Evolutionary conservation across 2,888 invertebrate genomes (phyloP).

Genomic region (Philaethria dido): DNA sequence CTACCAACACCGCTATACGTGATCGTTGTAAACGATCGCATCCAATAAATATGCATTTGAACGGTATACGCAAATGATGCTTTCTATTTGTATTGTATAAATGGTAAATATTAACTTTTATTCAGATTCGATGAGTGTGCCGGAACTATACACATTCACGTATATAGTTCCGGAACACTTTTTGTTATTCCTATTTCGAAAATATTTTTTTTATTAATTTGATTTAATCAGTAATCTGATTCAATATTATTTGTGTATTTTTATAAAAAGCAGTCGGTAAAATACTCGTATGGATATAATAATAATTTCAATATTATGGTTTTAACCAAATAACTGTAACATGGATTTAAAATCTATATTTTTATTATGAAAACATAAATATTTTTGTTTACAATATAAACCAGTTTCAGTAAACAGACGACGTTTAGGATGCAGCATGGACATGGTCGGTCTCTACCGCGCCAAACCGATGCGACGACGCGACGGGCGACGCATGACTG

Average conservation of each 20-base stretch:
- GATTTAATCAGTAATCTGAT: too few relatives aligned
- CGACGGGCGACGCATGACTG: constrained; percentile 57
- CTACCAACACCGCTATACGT: constrained; percentile 47
- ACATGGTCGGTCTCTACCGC: constrained; percentile 37
- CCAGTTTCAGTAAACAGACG: constrained; percentile 17
- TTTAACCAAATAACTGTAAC: background rate
- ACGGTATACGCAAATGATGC: constrained; percentile 30
- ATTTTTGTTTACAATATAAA: constrained; percentile 3
- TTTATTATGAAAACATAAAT: background rate
- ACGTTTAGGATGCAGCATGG: constrained; percentile 52
- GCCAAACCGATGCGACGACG: constrained; percentile 45
- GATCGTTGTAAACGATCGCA: constrained; percentile 44
- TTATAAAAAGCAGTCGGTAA: too few relatives aligned
- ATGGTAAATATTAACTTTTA: constrained; percentile 23
- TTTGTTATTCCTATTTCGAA: background rate
- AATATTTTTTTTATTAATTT: background rate
- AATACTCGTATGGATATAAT: too few relatives aligned
- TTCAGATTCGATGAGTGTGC: constrained; percentile 1
- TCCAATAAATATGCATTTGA: constrained; percentile 34
- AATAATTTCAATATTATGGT: background rate
- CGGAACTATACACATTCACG: background rate
- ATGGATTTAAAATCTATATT: background rate
- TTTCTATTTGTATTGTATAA: constrained; percentile 18
- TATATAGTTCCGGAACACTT: background rate
- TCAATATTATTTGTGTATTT: too few relatives aligned